Percentiles rank a stretch among this genome's conserved stretches.
Evolutionary conservation across 2,797 vertebrate genomes (phyloP).

Genomic region (Sebastes nivosus): DNA sequence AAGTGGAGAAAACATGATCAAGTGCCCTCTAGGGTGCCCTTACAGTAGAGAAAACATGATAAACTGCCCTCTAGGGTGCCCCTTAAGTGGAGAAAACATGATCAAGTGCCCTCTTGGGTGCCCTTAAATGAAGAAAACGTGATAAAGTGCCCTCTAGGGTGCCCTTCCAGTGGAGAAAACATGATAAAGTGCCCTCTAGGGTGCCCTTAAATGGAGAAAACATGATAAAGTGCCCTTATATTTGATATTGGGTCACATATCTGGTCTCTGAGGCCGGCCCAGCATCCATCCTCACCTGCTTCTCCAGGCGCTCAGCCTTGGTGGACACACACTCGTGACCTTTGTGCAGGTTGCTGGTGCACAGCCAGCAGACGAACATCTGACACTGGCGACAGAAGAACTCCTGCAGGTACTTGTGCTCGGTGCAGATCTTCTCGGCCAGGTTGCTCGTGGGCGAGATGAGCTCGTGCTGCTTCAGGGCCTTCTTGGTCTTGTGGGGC

Average conservation of each 20-base stretch:
- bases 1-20: too few species aligned
- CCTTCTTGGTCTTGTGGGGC: slow-evolving; percentile 76
- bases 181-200: rapidly evolving
- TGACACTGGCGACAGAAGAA: slow-evolving; percentile 83
- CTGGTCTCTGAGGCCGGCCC: neutral
- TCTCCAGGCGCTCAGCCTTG: slow-evolving; percentile 77
- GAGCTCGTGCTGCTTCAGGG: slow-evolving; percentile 81
- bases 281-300: slow-evolving; percentile 68
- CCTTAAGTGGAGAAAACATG: rapidly evolving
- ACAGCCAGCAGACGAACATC: slow-evolving; percentile 83
- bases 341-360: slow-evolving; percentile 83
- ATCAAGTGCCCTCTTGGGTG: too few species aligned
- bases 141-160: too few species aligned
- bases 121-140: rapidly evolving
- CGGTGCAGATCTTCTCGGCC: slow-evolving; percentile 82
- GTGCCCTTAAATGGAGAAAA: too few species aligned
- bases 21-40: too few species aligned
- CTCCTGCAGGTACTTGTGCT: slow-evolving; percentile 87
- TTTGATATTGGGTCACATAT: neutral
- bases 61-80: too few species aligned
- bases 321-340: slow-evolving; percentile 82
- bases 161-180: too few species aligned
- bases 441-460: slow-evolving; percentile 76
- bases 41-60: too few species aligned
- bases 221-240: too few species aligned